Percentiles rank a stretch among this genome's conserved stretches.
Conservation (phyloP, 2,888 invertebrate genomes). For the Lydus trimaculatus region DNA sequence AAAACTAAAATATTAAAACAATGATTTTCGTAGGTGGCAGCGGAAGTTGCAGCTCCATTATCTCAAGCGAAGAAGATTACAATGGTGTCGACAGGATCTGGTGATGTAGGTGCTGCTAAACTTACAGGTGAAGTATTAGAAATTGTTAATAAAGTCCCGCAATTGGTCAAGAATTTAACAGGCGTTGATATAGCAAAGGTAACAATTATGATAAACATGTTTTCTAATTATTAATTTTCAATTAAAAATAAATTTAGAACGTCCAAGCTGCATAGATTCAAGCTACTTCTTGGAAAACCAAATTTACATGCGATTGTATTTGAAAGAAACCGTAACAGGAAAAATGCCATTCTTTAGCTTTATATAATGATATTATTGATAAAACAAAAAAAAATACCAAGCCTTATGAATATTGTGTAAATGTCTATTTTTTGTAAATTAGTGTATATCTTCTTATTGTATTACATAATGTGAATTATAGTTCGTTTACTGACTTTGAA, state of each 20-base stretch:
- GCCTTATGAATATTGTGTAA: constrained; percentile 32
- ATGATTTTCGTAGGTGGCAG: constrained; percentile 68
- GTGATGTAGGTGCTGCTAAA: constrained; percentile 93
- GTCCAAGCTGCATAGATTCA: constrained; percentile 28
- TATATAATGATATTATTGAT: constrained; percentile 17
- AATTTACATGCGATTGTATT: constrained; percentile 19
- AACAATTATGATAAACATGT: constrained; percentile 39
- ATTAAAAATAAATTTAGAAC: constrained; percentile 14
- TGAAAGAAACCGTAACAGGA: neutral
- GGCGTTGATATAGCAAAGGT: constrained; percentile 94
- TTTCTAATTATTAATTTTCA: neutral
- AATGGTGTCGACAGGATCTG: constrained; percentile 93
- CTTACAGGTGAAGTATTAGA: constrained; percentile 92
- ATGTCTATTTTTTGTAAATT: constrained; percentile 34
- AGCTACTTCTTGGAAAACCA: constrained; percentile 20
- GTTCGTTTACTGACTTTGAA: neutral
- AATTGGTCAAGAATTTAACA: constrained; percentile 88
- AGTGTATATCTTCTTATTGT: constrained; percentile 14
- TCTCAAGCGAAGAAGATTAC: constrained; percentile 95
- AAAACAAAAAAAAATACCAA: constrained; percentile 16
- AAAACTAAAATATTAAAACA: neutral
- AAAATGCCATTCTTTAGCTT: constrained; percentile 1
- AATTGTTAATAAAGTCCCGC: constrained; percentile 92
- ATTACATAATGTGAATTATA: neutral
- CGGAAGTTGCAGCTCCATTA: constrained; percentile 94